Base-by-base conservation (phyloP, 2,113 vertebrate species). In the Mastomys natalensis region DNA sequence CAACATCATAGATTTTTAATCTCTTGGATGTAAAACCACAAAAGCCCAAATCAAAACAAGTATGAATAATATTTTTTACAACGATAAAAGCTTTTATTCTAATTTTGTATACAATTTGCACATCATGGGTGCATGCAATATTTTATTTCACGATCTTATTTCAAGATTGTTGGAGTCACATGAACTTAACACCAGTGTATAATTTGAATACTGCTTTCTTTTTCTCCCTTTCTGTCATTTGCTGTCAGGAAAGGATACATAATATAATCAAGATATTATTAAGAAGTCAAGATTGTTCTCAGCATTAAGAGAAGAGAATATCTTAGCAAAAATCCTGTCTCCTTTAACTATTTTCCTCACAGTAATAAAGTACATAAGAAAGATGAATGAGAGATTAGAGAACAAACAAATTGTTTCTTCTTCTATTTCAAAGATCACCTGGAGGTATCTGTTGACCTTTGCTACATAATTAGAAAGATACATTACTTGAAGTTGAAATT, bases 371-470 rank as follows among this genome's bases (percentile, higher is more conserved):
- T 93, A 0, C 40, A 89, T 26, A 96, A 45, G 43, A 93, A 95
- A 93, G 95, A 45, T 89, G 17, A 96, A 90, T 73, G 40, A 45
- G 34, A 88, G 95, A 77, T 78, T 92, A 95, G 60, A 95, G 78
- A 93, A 96, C 70, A 95, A 96, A 77, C 76, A 95, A 88, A 95
- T 84, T 76, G 37, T 91, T 96, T 96, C 48, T 95, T 97, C 85
- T 95, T 43, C 76, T 96, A 45, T 73, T 96, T 96, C 92, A 95
- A 93, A 97, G 85, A 95, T 96, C 95, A 96, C 81, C 84, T 96
- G 87, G 64, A 95, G 94, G 85, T 95, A 70, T 96, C 95, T 72
- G 19, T 89, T 97, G 92, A 45, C 76, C 86, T 98, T 93, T 96
- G 40, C 74, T 86, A 88, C 93, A 82, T 91, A 95, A 97, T 96